Base-by-base conservation (phyloP, 2,797 vertebrate species). In the Hyperoplus lanceolatus region DNA sequence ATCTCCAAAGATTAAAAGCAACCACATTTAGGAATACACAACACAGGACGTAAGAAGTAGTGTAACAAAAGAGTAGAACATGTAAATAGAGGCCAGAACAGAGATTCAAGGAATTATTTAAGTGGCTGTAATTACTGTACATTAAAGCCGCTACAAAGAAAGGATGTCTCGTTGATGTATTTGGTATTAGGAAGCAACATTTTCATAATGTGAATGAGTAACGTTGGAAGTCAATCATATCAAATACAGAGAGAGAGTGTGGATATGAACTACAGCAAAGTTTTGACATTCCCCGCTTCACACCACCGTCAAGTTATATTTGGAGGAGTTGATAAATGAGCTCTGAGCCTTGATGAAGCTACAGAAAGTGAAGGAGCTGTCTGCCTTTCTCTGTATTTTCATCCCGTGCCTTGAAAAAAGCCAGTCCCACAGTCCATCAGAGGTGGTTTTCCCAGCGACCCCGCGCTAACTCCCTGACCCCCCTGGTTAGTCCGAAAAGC, bases 391-490 rank as follows among this genome's bases (percentile, higher is more conserved):
- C 65, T 69, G 21, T 66, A 42, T 46, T 66, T 64, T 64, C 46
- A 73, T 45, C 46, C 21, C 16, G 8, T 43, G 60, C 54, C 46
- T 51, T 70, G 61, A 60, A 59, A 87, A 86, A 78, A 85, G 86
- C 88, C 71, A 38, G 43, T 45, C 70, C 48, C 81, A 72, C 59
- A 68, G 51, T 61, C 73, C 66, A 51, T 74, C 60, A 70, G 76
- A 77, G 64, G 36, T 62, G 57, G 67, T 72, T 90, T 29, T 29
- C 78, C 69, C 58, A 76, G 70, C 41, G 56, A 90, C 87, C 89
- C 77, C 81, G 45, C 3, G 21, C 69, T 70, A 77, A 83, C 87
- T 89, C 81, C 78, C 90, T 88, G 91, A 29, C 29, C 29, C 85
- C 92, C 43, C 41, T 54, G 80, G 74, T 77, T 83, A 41, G 75